These are phyloP conservation scores for Carposina sasakii DNA, from an alignment of 1,140 invertebrate genomes.

Conservation along the genomic window DNA sequence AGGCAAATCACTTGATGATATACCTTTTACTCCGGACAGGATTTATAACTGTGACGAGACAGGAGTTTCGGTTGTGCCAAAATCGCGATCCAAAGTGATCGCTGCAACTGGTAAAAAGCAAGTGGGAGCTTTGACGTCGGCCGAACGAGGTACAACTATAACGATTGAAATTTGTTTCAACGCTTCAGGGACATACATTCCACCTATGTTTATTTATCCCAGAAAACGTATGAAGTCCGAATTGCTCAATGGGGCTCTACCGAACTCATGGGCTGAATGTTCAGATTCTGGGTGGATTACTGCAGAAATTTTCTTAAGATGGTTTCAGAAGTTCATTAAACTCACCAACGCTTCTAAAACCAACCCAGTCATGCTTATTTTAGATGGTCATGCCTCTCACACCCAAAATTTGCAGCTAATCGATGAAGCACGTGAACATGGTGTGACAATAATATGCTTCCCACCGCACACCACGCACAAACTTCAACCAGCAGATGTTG, in stretches of 20 bases:
- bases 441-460: constrained; percentile 45
- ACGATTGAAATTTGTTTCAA: constrained; percentile 51
- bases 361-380: constrained; percentile 33
- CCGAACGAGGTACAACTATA: constrained; percentile 45
- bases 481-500: constrained; percentile 53
- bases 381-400: constrained; percentile 41
- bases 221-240: constrained; percentile 32
- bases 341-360: constrained; percentile 23
- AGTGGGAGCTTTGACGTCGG: constrained; percentile 39
- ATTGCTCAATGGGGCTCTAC: constrained; percentile 26
- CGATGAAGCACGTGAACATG: constrained; percentile 26
- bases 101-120: constrained; percentile 43
- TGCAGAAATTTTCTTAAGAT: constrained; percentile 35
- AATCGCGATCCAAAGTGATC: constrained; percentile 43
- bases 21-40: constrained; percentile 29
- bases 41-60: constrained; percentile 59
- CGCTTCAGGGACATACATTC: constrained; percentile 44
- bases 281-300: constrained; percentile 37
- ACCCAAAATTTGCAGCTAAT: constrained; percentile 37
- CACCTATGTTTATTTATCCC: constrained; percentile 47
- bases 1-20: constrained; percentile 6
- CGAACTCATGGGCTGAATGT: constrained; percentile 26
- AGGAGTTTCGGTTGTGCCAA: constrained; percentile 54
- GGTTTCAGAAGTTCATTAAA: constrained; percentile 40
- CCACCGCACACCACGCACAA: constrained; percentile 55